These are phyloP conservation scores for Achlya flavicornis DNA, from an alignment of 2,888 invertebrate genomes.

Conservation along the genomic window DNA sequence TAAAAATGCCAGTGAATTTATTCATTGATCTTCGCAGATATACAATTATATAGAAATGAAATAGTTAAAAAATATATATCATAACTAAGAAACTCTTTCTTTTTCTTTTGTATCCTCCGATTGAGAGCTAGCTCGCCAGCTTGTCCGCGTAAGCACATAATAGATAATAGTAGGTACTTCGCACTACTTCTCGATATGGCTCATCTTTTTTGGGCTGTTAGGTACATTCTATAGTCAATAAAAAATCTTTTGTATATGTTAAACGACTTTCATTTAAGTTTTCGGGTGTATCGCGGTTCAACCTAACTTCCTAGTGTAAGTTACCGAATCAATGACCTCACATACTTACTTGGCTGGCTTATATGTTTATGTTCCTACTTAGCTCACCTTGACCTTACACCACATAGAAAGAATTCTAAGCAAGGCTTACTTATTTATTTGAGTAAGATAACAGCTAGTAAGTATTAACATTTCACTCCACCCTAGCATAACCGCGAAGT, in stretches of 20 bases:
- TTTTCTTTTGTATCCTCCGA: no score
- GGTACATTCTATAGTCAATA: no score
- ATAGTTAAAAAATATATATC: no score
- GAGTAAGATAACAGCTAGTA: neutral
- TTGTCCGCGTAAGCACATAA: no score
- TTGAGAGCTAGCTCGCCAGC: no score
- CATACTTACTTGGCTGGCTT: neutral
- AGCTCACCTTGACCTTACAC: neutral
- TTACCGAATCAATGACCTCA: conserved; percentile 1
- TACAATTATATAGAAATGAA: neutral
- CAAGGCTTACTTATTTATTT: neutral
- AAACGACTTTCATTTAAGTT: no score
- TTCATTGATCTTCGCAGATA: neutral
- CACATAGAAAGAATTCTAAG: neutral
- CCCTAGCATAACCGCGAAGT: neutral
- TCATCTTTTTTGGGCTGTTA: no score
- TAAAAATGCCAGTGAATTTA: neutral
- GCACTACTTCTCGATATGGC: no score
- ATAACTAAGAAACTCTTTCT: no score
- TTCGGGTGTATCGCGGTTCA: neutral
- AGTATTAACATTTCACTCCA: neutral
- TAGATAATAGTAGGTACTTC: no score
- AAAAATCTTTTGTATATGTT: no score
- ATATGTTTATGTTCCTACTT: neutral
- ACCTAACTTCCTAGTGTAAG: neutral